phyloP scores from a whole-genome alignment of 2,888 invertebrate genomes.

The Epiblema foenella region DNA sequence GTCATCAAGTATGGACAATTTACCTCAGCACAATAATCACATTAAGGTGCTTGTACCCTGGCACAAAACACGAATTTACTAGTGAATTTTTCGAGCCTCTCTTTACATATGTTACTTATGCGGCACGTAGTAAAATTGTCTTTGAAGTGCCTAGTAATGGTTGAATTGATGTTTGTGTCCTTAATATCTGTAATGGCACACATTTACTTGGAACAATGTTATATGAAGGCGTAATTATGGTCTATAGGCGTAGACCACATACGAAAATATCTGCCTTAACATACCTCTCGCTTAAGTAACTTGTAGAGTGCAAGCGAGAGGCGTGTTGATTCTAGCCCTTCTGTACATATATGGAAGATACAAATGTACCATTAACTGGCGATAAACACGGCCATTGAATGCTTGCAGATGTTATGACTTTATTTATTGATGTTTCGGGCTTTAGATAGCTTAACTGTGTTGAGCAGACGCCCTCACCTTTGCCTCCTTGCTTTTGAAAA shows the following conservation, averaged over 20 bases:
- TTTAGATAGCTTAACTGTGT: too few relatives aligned
- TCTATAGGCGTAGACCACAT: too few relatives aligned
- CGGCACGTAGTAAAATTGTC: slow-evolving; percentile 50
- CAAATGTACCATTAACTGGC: background rate
- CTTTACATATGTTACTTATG: slow-evolving; percentile 67
- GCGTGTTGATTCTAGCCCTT: too few relatives aligned
- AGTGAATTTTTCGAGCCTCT: slow-evolving; percentile 67
- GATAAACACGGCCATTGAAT: background rate
- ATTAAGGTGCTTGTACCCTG: slow-evolving; percentile 59
- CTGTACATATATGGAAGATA: too few relatives aligned
- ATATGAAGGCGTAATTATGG: too few relatives aligned
- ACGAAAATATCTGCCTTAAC: too few relatives aligned
- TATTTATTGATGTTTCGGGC: too few relatives aligned
- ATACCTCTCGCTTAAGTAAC: too few relatives aligned
- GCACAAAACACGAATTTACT: slow-evolving; percentile 79
- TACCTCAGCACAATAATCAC: slow-evolving; percentile 47
- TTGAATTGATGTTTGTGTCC: slow-evolving; percentile 47
- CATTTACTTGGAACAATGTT: slow-evolving; percentile 9
- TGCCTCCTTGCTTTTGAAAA: too few relatives aligned
- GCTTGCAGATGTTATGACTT: too few relatives aligned
- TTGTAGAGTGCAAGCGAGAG: too few relatives aligned
- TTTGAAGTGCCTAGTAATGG: slow-evolving; percentile 57
- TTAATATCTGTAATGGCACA: slow-evolving; percentile 42
- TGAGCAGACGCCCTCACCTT: too few relatives aligned
- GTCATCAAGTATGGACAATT: slow-evolving; percentile 6